These are phyloP conservation scores for Eulithis testata DNA, from an alignment of 2,888 invertebrate genomes.

Conservation along the genomic window DNA sequence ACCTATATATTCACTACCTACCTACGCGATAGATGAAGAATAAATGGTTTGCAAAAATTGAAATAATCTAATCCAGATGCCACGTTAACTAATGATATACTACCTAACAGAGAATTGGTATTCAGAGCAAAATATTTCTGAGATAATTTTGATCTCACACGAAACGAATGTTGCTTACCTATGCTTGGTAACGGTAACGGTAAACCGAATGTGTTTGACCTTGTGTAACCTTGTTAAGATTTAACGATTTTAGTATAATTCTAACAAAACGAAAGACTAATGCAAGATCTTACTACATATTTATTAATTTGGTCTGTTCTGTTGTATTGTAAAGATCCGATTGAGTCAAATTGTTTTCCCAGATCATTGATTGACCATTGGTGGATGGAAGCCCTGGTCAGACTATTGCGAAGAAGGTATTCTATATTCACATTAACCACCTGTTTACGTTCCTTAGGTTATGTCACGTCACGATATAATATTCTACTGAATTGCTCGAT, in stretches of 20 bases:
- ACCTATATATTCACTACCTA: neutral
- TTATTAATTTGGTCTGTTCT: too few species aligned
- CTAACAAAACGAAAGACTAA: neutral
- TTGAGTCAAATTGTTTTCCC: neutral
- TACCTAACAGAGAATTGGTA: neutral
- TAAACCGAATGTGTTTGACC: slow-evolving; percentile 7
- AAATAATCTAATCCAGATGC: neutral
- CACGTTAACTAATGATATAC: neutral
- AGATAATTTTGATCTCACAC: neutral
- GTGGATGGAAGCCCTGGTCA: neutral
- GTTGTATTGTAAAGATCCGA: neutral
- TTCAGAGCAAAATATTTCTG: neutral
- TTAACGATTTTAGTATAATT: slow-evolving; percentile 1
- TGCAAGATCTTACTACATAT: neutral
- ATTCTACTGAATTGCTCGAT: slow-evolving; percentile 14
- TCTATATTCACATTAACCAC: neutral
- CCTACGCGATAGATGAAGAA: neutral
- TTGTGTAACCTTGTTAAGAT: slow-evolving; percentile 6
- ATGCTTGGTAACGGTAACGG: neutral
- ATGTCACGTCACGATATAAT: slow-evolving; percentile 1
- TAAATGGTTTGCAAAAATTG: slow-evolving; percentile 11
- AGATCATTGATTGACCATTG: neutral
- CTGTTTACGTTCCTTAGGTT: neutral
- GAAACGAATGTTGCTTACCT: slow-evolving; percentile 1
- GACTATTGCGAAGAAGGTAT: neutral